phyloP scores from a whole-genome alignment of 2,888 invertebrate genomes.

The Patella ulyssiponensis region DNA sequence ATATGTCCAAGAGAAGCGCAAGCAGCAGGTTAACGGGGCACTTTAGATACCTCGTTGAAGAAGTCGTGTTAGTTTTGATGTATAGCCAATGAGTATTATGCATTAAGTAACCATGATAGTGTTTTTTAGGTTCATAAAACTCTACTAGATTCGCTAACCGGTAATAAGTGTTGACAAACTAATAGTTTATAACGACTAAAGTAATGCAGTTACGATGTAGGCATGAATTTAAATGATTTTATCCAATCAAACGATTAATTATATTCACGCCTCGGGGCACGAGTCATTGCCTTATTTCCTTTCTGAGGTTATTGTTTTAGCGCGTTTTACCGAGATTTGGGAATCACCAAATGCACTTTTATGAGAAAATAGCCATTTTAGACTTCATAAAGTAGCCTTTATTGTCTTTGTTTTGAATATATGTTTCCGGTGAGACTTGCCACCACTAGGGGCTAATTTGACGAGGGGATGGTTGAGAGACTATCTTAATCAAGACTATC shows the following conservation, averaged over 20 bases:
- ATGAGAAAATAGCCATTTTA: conserved; percentile 22
- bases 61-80: no score
- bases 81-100: neutral
- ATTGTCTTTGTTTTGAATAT: conserved; percentile 25
- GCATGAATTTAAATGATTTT: neutral
- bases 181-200: neutral
- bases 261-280: conserved; percentile 3
- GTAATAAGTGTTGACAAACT: neutral
- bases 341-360: conserved; percentile 19
- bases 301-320: conserved; percentile 11
- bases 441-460: neutral
- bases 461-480: neutral
- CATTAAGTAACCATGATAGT: conserved; percentile 7
- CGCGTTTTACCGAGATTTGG: neutral
- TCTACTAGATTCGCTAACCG: neutral
- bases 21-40: no score
- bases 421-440: conserved; percentile 16
- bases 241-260: conserved; percentile 11
- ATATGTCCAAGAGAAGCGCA: no score
- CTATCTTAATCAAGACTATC: conserved; percentile 1
- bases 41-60: no score
- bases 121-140: conserved; percentile 2
- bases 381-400: conserved; percentile 17
- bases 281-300: neutral
- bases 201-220: conserved; percentile 3